Conservation (phyloP, 1,140 invertebrate species). For the Macrotrachela quadricornifera region DNA sequence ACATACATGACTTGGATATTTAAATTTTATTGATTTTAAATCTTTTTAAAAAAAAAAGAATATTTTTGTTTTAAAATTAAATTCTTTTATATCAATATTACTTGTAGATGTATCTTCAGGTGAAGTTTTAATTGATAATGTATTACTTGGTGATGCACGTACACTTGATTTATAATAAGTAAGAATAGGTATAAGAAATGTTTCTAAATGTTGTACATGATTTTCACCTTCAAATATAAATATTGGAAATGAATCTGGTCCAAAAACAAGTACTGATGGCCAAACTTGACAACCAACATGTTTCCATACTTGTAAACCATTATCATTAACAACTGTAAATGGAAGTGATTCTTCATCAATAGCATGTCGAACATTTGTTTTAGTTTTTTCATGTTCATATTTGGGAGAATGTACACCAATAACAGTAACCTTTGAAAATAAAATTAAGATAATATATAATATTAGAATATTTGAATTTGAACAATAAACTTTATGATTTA, state of each 20-base stretch:
- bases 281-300: slow-evolving; percentile 43
- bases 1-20: too few relatives aligned
- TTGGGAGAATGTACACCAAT: slow-evolving; percentile 80
- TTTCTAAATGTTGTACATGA: slow-evolving; percentile 44
- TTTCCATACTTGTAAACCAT: slow-evolving; percentile 48
- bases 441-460: too few relatives aligned
- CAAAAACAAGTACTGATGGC: slow-evolving; percentile 66
- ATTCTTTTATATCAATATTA: too few relatives aligned
- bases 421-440: slow-evolving; percentile 12
- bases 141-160: too few relatives aligned
- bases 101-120: too few relatives aligned
- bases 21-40: too few relatives aligned
- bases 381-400: slow-evolving; percentile 64
- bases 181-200: slow-evolving; percentile 37
- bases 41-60: too few relatives aligned
- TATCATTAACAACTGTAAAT: slow-evolving; percentile 72
- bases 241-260: slow-evolving; percentile 44
- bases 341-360: slow-evolving; percentile 57
- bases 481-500: too few relatives aligned
- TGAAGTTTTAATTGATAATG: too few relatives aligned
- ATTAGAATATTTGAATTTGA: too few relatives aligned
- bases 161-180: too few relatives aligned
- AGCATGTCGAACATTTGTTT: slow-evolving; percentile 52
- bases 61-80: too few relatives aligned
- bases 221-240: slow-evolving; percentile 63